Conservation (phyloP, 2,797 vertebrate species). For the Brotula barbata region DNA sequence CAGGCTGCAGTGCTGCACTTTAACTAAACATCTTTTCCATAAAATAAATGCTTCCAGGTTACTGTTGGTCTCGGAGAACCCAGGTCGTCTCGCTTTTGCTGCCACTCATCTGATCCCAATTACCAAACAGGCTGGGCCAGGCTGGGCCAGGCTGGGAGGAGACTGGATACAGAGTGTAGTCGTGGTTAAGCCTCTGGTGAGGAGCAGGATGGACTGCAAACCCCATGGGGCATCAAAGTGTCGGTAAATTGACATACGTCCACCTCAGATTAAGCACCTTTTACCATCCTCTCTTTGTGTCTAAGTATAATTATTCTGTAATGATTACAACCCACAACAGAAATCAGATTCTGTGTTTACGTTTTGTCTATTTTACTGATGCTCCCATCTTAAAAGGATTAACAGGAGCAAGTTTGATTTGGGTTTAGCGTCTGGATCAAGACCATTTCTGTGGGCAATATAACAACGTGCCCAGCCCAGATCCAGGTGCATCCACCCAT, state of each 20-base stretch:
- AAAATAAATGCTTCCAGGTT: conserved; percentile 99
- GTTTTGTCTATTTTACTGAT: neutral
- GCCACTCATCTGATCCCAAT: conserved; percentile 92
- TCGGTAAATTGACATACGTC: conserved; percentile 22
- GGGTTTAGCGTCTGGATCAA: neutral
- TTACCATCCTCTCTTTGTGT: neutral
- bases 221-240: conserved; percentile 36
- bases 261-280: neutral
- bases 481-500: too few species aligned
- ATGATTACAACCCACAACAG: too few species aligned
- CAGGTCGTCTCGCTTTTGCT: conserved; percentile 77
- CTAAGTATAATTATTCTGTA: too few species aligned
- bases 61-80: conserved; percentile 75
- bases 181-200: conserved; percentile 30
- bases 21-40: conserved; percentile 91
- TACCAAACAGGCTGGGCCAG: conserved; percentile 77
- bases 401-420: neutral
- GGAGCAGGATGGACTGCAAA: neutral
- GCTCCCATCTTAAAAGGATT: conserved; percentile 1
- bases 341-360: neutral
- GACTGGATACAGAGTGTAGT: conserved; percentile 37
- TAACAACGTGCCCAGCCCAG: too few species aligned
- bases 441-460: neutral
- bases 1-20: conserved; percentile 81
- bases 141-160: conserved; percentile 46